Conservation (phyloP, 2,888 invertebrate species). For the Argyresthia goedartella region DNA sequence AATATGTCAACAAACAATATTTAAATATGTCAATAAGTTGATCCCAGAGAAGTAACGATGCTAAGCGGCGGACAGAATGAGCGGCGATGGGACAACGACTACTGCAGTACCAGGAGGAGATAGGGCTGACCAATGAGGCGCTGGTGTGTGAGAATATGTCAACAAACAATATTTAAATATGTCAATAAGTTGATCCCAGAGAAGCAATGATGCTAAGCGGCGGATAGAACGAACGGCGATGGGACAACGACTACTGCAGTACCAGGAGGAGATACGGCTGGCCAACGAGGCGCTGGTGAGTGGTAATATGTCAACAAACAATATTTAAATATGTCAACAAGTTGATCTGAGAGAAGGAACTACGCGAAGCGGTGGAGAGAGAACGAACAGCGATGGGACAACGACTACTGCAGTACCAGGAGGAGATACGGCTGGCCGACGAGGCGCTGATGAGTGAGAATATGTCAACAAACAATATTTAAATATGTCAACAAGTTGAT, state of each 20-base stretch:
- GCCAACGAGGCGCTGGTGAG: conserved; percentile 92
- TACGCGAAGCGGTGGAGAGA: conserved; percentile 90
- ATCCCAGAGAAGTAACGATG: conserved; percentile 94
- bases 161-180: not conserved
- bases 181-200: conserved; percentile 83
- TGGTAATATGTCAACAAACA: conserved; percentile 38
- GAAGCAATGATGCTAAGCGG: conserved; percentile 88
- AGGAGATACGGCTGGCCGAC: conserved; percentile 92
- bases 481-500: conserved; percentile 73
- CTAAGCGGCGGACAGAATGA: conserved; percentile 92
- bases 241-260: conserved; percentile 89
- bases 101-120: conserved; percentile 92
- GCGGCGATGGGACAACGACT: conserved; percentile 92
- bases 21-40: conserved; percentile 74
- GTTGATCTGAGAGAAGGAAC: conserved; percentile 87
- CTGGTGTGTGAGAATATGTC: conserved; percentile 73
- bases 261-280: conserved; percentile 92
- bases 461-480: not conserved
- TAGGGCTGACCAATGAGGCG: conserved; percentile 91
- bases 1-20: not conserved
- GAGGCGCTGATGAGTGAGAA: conserved; percentile 85
- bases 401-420: conserved; percentile 88
- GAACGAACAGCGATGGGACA: conserved; percentile 94
- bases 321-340: conserved; percentile 46
- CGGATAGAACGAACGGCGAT: conserved; percentile 92